Base-by-base conservation (phyloP, 2,888 invertebrate species). In the Caenorhabditis afra region DNA sequence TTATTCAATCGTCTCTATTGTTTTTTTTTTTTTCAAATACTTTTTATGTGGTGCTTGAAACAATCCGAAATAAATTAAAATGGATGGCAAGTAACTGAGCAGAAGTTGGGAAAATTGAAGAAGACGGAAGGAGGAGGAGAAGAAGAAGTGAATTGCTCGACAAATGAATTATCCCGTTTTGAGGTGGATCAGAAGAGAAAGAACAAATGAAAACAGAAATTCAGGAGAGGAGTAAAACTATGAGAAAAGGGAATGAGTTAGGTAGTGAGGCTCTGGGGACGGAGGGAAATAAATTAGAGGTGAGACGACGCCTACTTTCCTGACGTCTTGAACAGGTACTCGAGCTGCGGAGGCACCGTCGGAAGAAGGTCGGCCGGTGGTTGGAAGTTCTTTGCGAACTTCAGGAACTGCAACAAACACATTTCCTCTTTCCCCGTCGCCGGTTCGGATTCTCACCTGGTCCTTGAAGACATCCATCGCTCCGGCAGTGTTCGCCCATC, bases 401-500 rank as follows among this genome's bases (percentile, higher is more conserved):
- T 87, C 61, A 88, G 80, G 59, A 89, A 87, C 88, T 88, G 83
- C 71, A 87, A 84, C n/a, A n/a, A n/a, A n/a, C n/a, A n/a, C n/a
- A n/a, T n/a, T n/a, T n/a, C n/a, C 49, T 8, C 12, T 22, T 22
- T 37, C 16, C 50, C 44, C 14, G 35, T 23, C 49, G 18, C 16
- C n/a, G 7, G 29, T 29, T 61, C 35, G 18, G 12, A 8, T 37
- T 16, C n/a, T 20, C 52, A 87, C 89, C 85, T 89, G 87, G 76
- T 89, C 89, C 67, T 89, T 90, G 66, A 89, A 83, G 52, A 88
- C 79, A 62, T 89, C 89, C 71, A 89, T 76, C n/a, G 89, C 89
- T 64, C 89, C 89, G 23, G 89, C 89, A 44, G 89, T 89, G 79
- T 89, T 89, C 23, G 89, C 89, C 89, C 89, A 90, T 57, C 89